These are phyloP conservation scores for Thymallus thymallus DNA, from an alignment of 2,113 vertebrate species.

Conservation along the genomic window DNA sequence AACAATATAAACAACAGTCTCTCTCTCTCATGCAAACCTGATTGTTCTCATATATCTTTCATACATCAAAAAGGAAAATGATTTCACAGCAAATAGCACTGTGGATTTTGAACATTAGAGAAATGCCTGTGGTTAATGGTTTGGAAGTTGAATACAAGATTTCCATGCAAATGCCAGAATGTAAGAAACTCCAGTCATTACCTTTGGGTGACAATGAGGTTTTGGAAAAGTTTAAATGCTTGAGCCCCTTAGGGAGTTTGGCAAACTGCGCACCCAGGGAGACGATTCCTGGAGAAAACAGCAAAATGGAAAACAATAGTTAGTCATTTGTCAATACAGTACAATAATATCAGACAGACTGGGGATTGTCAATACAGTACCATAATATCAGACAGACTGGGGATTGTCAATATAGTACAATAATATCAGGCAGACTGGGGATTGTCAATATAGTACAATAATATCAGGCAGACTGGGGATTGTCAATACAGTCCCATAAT, in stretches of 20 bases:
- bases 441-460: too few relatives aligned
- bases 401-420: too few relatives aligned
- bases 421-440: too few relatives aligned
- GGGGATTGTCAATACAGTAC: too few relatives aligned
- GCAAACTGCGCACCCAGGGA: constrained; percentile 90
- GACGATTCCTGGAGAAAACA: constrained; percentile 77
- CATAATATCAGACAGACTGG: too few relatives aligned
- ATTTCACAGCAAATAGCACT: background rate
- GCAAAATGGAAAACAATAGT: background rate
- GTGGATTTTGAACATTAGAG: background rate
- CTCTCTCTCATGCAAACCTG: background rate
- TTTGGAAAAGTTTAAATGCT: constrained; percentile 94
- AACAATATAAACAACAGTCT: background rate
- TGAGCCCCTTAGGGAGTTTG: constrained; percentile 91
- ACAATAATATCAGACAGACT: background rate
- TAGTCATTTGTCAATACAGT: background rate
- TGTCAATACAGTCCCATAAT: too few relatives aligned
- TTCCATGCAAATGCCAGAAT: background rate
- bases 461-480: too few relatives aligned
- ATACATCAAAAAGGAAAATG: background rate
- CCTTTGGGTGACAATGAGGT: constrained; percentile 97
- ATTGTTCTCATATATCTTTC: background rate
- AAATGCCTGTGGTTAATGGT: background rate
- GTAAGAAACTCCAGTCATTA: constrained; percentile 50
- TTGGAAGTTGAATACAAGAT: background rate